These are phyloP conservation scores for Pyrrhosoma nymphula DNA, from an alignment of 2,888 invertebrate genomes.

Conservation along the genomic window DNA sequence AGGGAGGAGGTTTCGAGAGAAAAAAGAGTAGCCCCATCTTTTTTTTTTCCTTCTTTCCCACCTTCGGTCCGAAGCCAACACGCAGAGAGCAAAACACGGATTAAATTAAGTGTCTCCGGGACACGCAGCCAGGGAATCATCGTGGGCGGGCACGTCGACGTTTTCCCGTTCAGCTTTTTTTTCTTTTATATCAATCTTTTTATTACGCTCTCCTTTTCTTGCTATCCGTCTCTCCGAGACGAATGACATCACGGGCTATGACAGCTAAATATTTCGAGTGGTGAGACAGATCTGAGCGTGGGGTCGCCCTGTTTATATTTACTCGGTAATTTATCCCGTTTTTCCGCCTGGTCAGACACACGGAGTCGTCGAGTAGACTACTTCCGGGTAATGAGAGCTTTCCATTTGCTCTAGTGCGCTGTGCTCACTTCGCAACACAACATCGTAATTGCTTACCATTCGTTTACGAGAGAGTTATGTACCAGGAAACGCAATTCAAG, in stretches of 20 bases:
- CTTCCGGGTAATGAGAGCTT: no score
- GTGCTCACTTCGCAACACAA: no score
- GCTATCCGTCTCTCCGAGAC: background rate
- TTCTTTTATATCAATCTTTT: background rate
- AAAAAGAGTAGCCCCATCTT: no score
- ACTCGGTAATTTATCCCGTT: background rate
- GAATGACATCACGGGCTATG: background rate
- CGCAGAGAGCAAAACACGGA: background rate
- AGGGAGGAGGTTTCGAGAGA: background rate
- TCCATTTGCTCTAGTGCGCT: no score
- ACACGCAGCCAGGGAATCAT: background rate
- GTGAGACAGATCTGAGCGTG: background rate
- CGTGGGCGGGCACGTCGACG: background rate
- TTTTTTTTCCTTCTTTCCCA: background rate
- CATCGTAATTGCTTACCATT: no score
- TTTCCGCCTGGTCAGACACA: no score
- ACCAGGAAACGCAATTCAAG: no score
- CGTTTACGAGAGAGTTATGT: no score
- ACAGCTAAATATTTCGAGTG: background rate
- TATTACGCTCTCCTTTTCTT: background rate
- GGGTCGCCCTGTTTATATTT: background rate
- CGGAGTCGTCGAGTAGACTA: no score
- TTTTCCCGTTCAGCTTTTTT: background rate
- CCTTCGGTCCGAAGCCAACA: background rate
- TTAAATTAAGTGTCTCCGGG: conserved; percentile 6